phyloP scores from a whole-genome alignment of 2,888 invertebrate genomes.

The Stenurella melanura region DNA sequence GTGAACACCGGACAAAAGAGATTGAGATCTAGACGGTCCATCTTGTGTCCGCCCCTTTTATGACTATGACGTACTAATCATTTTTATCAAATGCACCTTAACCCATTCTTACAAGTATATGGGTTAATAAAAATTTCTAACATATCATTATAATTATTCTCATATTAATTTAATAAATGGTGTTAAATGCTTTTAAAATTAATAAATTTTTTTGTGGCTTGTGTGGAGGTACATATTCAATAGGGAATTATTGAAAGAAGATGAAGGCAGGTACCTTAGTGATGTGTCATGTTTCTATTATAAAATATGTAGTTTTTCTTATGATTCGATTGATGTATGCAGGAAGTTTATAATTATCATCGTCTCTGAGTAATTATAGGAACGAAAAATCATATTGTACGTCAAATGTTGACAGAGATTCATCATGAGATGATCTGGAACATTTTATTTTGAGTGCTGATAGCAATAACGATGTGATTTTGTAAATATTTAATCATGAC shows the following conservation, averaged over 20 bases:
- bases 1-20: conserved; percentile 61
- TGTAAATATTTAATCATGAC: too few species aligned
- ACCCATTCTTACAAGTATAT: background rate
- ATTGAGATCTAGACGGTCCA: conserved; percentile 60
- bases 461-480: too few species aligned
- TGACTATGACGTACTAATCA: conserved; percentile 51
- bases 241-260: background rate
- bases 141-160: conserved; percentile 1
- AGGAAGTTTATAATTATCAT: background rate
- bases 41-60: conserved; percentile 55
- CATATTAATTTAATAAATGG: conserved; percentile 4
- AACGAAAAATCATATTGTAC: background rate
- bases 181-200: background rate
- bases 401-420: background rate
- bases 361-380: background rate
- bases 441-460: too few species aligned
- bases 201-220: background rate
- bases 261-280: background rate
- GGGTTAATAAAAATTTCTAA: conserved; percentile 2
- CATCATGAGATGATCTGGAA: background rate
- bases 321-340: background rate
- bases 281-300: background rate
- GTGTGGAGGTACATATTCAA: background rate
- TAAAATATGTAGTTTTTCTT: background rate
- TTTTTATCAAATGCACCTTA: conserved; percentile 41